These are phyloP conservation scores for Echinops telfairi DNA, from an alignment of 2,113 vertebrate genomes.

Conservation along the genomic window DNA sequence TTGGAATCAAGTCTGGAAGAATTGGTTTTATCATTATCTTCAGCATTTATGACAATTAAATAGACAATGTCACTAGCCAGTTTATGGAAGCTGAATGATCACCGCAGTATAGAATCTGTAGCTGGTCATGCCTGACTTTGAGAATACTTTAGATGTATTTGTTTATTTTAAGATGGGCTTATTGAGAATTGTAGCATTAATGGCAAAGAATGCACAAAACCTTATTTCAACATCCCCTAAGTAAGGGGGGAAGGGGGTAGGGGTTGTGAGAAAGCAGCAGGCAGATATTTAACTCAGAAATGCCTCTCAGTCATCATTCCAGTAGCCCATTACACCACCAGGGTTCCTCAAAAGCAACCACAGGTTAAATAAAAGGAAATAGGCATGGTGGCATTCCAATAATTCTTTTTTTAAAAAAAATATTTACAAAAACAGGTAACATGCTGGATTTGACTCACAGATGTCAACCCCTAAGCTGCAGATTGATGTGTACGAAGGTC, in stretches of 20 bases:
- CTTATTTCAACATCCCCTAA: neutral
- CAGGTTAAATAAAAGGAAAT: neutral
- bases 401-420: neutral
- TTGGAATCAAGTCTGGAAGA: neutral
- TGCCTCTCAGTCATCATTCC: neutral
- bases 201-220: neutral
- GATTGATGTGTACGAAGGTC: neutral
- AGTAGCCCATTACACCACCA: too few species aligned
- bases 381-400: neutral
- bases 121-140: neutral
- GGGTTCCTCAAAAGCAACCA: neutral
- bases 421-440: neutral
- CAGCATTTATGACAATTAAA: neutral
- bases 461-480: neutral
- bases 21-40: too few species aligned
- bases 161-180: conserved; percentile 2
- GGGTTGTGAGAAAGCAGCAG: too few species aligned
- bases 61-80: neutral
- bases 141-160: neutral
- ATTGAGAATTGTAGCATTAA: neutral
- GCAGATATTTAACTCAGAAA: neutral
- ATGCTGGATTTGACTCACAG: neutral
- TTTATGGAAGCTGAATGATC: neutral
- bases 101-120: too few species aligned
- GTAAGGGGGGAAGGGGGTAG: neutral